Evolutionary conservation across 2,888 invertebrate species (phyloP).

Genomic region (Hirtodrosophila alboralis): DNA sequence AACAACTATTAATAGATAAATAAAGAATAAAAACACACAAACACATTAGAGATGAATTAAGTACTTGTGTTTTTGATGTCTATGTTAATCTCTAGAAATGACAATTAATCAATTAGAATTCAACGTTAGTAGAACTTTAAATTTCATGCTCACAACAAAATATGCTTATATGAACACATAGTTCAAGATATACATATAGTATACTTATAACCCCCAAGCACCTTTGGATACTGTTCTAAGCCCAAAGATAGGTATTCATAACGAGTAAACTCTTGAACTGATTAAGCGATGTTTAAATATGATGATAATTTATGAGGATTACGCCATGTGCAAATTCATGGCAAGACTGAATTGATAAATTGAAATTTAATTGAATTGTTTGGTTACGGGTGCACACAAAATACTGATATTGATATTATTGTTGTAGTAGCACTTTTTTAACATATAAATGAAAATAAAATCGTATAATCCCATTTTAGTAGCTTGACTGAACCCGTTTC

Average conservation of each 20-base stretch:
- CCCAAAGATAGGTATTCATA: constrained; percentile 60
- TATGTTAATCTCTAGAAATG: constrained; percentile 70
- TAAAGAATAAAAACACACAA: constrained; percentile 14
- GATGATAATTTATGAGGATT: constrained; percentile 39
- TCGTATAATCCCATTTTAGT: constrained; percentile 45
- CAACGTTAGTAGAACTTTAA: constrained; percentile 60
- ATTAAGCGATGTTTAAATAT: constrained; percentile 39
- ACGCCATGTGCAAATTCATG: constrained; percentile 52
- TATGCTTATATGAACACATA: constrained; percentile 21
- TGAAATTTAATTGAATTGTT: constrained; percentile 49
- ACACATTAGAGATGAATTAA: constrained; percentile 31
- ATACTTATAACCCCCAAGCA: constrained; percentile 50
- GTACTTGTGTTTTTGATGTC: constrained; percentile 74
- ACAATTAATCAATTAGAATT: constrained; percentile 65
- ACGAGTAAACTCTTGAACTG: constrained; percentile 51
- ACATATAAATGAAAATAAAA: constrained; percentile 38
- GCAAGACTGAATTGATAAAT: constrained; percentile 72
- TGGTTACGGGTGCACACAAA: constrained; percentile 69
- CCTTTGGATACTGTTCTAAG: constrained; percentile 48
- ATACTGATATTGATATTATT: constrained; percentile 76
- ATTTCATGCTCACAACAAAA: constrained; percentile 42
- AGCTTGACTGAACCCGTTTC: constrained; percentile 62
- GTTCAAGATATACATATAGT: constrained; percentile 28
- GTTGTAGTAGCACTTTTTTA: constrained; percentile 77
- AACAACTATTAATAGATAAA: constrained; percentile 28